Evolutionary conservation across 2,888 invertebrate genomes (phyloP).

Genomic region (Hipparchia semele): DNA sequence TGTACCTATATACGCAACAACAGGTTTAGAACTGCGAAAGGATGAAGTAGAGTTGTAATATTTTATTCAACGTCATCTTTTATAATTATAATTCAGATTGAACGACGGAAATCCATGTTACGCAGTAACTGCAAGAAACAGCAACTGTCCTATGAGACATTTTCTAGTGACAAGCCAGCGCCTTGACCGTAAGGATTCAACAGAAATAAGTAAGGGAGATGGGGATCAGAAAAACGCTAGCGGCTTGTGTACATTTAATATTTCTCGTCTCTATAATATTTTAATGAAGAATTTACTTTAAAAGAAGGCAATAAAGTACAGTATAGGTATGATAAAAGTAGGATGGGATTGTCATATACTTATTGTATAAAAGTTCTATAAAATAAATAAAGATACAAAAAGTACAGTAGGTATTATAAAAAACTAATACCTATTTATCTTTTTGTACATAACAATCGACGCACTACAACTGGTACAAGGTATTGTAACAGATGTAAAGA

Average conservation of each 20-base stretch:
- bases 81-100: constrained; percentile 33
- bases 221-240: constrained; percentile 24
- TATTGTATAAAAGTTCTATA: too few species aligned
- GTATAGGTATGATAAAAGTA: too few species aligned
- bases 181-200: constrained; percentile 28
- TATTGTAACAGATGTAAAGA: too few species aligned
- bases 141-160: constrained; percentile 55
- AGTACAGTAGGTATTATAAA: too few species aligned
- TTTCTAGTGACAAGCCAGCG: constrained; percentile 40
- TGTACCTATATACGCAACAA: not conserved
- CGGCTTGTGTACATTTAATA: constrained; percentile 22
- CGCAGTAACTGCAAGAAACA: constrained; percentile 62
- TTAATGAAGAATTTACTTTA: not conserved
- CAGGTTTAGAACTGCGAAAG: constrained; percentile 16
- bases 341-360: too few species aligned
- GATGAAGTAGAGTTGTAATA: constrained; percentile 30
- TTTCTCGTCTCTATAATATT: constrained; percentile 21
- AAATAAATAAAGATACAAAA: too few species aligned
- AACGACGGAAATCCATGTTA: constrained; percentile 50
- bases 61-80: constrained; percentile 38
- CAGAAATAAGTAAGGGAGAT: constrained; percentile 26
- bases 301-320: too few species aligned
- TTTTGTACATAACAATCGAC: too few species aligned
- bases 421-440: too few species aligned
- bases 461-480: too few species aligned